Evolutionary conservation across 2,888 invertebrate genomes (phyloP).

Genomic region (Himalopsyche japonica): DNA sequence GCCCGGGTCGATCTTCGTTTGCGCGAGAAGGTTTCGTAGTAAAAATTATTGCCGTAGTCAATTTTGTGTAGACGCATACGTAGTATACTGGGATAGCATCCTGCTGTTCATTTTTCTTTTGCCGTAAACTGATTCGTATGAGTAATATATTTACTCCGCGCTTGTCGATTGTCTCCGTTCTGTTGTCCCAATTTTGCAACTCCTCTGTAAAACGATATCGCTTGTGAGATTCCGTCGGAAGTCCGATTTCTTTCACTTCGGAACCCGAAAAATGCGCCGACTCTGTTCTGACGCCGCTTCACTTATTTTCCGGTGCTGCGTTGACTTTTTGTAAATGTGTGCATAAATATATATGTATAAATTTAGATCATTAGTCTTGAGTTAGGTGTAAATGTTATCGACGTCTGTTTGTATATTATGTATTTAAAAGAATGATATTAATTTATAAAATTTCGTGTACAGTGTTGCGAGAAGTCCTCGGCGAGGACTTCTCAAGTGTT

Average conservation of each 20-base stretch:
- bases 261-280: background rate
- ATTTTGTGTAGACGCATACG: background rate
- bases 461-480: conserved; percentile 11
- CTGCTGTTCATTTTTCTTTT: background rate
- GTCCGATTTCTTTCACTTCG: background rate
- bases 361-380: background rate
- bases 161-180: background rate
- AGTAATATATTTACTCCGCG: background rate
- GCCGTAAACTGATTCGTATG: background rate
- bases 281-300: background rate
- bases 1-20: background rate
- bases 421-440: conserved; percentile 3
- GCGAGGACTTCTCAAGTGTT: background rate
- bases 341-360: background rate
- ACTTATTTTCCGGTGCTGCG: background rate
- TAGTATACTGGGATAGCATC: background rate
- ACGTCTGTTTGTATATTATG: conserved; percentile 8
- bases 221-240: background rate
- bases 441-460: conserved; percentile 22
- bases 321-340: conserved; percentile 1
- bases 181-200: background rate
- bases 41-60: background rate
- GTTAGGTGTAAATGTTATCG: background rate
- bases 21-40: background rate
- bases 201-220: background rate